phyloP scores from a whole-genome alignment of 2,797 vertebrate species.

The Crenuchus spilurus region DNA sequence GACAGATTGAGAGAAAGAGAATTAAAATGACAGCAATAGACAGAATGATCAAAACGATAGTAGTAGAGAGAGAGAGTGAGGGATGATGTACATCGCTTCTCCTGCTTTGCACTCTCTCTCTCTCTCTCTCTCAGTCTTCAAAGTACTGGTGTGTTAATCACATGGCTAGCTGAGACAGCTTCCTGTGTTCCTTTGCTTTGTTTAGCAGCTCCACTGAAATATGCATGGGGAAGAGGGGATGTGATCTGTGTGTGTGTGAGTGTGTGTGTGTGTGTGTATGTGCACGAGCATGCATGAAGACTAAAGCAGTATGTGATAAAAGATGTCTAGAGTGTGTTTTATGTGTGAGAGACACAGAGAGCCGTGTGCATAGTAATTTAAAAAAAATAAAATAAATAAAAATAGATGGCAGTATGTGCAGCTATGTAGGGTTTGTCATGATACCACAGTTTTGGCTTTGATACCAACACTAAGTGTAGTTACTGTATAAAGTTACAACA shows the following conservation, averaged over 20 bases:
- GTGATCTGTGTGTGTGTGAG: not conserved
- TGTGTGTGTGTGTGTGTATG: not conserved
- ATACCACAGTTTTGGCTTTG: no score
- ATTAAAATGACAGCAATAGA: not conserved
- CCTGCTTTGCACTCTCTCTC: not conserved
- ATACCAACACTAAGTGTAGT: no score
- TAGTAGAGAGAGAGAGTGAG: not conserved
- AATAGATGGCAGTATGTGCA: no score
- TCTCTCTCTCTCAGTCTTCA: not conserved
- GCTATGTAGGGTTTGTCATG: no score
- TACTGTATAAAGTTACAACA: no score
- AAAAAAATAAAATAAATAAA: no score
- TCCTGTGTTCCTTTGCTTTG: not conserved
- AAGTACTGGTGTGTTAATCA: slow-evolving; percentile 1
- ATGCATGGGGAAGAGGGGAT: slow-evolving; percentile 21
- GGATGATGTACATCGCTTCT: not conserved
- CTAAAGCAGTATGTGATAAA: not conserved
- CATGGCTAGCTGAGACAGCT: slow-evolving; percentile 1
- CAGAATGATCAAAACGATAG: not conserved
- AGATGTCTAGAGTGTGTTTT: slow-evolving; percentile 8
- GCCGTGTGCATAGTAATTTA: no score
- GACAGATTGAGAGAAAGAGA: not conserved
- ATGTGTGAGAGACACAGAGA: no score
- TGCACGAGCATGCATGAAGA: not conserved
- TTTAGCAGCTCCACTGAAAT: slow-evolving; percentile 22